These are phyloP conservation scores for Menidia beryllina DNA, from an alignment of 2,113 vertebrate genomes.

Conservation along the genomic window DNA sequence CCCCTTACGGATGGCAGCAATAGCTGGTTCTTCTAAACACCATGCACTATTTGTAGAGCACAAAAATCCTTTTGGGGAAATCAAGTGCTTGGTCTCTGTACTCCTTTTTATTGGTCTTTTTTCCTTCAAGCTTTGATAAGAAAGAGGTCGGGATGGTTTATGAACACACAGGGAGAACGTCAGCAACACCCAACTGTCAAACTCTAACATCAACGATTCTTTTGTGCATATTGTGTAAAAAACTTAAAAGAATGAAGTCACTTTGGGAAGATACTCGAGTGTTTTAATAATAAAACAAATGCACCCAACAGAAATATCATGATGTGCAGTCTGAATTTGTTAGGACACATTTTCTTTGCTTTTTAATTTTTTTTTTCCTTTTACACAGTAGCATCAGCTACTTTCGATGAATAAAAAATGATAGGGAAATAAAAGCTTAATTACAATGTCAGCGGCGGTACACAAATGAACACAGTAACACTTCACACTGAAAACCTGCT, in stretches of 20 bases:
- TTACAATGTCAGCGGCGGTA: background rate
- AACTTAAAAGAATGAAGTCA: slow-evolving; percentile 35
- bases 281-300: slow-evolving; percentile 41
- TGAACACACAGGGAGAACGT: slow-evolving; percentile 4
- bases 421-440: background rate
- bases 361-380: too few relatives aligned
- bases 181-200: slow-evolving; percentile 36
- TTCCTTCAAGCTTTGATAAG: slow-evolving; percentile 7
- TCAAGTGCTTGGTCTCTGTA: background rate
- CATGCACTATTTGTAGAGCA: background rate
- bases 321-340: background rate
- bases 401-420: slow-evolving; percentile 12
- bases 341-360: slow-evolving; percentile 16
- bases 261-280: slow-evolving; percentile 12
- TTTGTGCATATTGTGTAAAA: slow-evolving; percentile 37
- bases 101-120: background rate
- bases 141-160: slow-evolving; percentile 13
- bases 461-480: slow-evolving; percentile 17
- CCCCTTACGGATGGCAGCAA: background rate
- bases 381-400: slow-evolving; percentile 2
- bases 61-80: slow-evolving; percentile 1
- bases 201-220: slow-evolving; percentile 41
- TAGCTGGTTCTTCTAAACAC: background rate
- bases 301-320: slow-evolving; percentile 13
- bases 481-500: slow-evolving; percentile 17